Conservation (phyloP, 2,797 vertebrate genomes). For the Epinephelus awoara region DNA sequence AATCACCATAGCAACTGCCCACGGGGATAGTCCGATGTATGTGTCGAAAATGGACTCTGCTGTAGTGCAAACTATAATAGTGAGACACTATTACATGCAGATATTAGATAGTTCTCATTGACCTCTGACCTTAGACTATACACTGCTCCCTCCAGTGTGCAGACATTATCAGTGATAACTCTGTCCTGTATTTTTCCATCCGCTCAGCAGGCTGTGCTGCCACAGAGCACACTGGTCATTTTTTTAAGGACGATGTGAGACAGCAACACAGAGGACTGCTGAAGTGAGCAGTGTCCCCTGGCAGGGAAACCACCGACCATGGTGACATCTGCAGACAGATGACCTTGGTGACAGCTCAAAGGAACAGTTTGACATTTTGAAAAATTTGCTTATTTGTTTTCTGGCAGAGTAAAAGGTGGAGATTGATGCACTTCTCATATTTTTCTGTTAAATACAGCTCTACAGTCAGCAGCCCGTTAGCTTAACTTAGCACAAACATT, state of each 20-base stretch:
- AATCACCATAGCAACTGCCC: conserved; percentile 57
- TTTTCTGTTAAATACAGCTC: background rate
- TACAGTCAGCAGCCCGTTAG: background rate
- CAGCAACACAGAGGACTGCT: conserved; percentile 36
- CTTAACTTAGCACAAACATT: background rate
- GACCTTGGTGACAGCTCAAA: background rate
- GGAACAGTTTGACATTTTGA: background rate
- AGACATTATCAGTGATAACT: conserved; percentile 6
- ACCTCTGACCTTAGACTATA: conserved; percentile 15
- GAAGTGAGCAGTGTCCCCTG: conserved; percentile 55
- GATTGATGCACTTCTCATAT: background rate
- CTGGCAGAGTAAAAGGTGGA: background rate
- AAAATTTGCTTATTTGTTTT: background rate
- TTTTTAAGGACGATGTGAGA: conserved; percentile 47
- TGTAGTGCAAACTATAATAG: background rate
- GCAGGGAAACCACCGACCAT: conserved; percentile 18
- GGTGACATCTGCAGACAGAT: conserved; percentile 51
- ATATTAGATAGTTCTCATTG: conserved; percentile 10
- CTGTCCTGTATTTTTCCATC: conserved; percentile 30
- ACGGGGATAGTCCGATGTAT: background rate
- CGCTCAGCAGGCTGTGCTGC: conserved; percentile 13
- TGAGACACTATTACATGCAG: background rate
- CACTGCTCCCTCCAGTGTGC: conserved; percentile 13
- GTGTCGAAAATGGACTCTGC: conserved; percentile 28
- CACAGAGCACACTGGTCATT: background rate